Evolutionary conservation across 92 coral and sea anemone genomes (phyloP).

Genomic region (Pocillopora grandis): DNA sequence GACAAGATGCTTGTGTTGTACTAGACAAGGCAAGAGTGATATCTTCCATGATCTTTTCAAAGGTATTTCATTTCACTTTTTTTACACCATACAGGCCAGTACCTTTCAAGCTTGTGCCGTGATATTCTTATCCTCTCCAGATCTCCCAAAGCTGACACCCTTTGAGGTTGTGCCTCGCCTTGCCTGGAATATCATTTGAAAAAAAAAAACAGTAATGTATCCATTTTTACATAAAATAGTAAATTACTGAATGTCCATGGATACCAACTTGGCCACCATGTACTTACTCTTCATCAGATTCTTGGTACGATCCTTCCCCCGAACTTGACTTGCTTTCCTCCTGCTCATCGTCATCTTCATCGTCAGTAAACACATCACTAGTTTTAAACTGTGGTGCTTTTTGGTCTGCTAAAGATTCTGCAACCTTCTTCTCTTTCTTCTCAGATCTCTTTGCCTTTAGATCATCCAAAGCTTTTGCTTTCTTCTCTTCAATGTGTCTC

Average conservation of each 20-base stretch:
- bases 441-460: slow-evolving; percentile 89
- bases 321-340: slow-evolving; percentile 87
- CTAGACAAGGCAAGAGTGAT: too few relatives aligned
- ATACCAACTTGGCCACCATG: too few relatives aligned
- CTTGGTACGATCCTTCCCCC: slow-evolving; percentile 79
- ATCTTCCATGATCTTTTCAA: too few relatives aligned
- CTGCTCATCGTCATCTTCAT: slow-evolving; percentile 96
- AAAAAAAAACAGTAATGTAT: neutral
- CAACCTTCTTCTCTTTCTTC: slow-evolving; percentile 82
- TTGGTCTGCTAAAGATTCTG: slow-evolving; percentile 82
- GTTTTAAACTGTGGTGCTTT: slow-evolving; percentile 88
- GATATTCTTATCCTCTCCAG: slow-evolving; percentile 90
- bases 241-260: too few relatives aligned
- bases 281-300: slow-evolving; percentile 88
- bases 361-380: slow-evolving; percentile 95
- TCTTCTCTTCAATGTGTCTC: slow-evolving; percentile 92
- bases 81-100: neutral
- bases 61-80: neutral
- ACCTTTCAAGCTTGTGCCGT: slow-evolving; percentile 96
- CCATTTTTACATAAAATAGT: too few relatives aligned
- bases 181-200: slow-evolving; percentile 4
- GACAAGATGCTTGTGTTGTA: too few relatives aligned
- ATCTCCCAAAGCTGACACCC: slow-evolving; percentile 70
- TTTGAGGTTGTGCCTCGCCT: slow-evolving; percentile 64
- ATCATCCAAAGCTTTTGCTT: slow-evolving; percentile 94